Base-by-base conservation (phyloP, 2,797 vertebrate genomes). In the Melanogrammus aeglefinus region DNA sequence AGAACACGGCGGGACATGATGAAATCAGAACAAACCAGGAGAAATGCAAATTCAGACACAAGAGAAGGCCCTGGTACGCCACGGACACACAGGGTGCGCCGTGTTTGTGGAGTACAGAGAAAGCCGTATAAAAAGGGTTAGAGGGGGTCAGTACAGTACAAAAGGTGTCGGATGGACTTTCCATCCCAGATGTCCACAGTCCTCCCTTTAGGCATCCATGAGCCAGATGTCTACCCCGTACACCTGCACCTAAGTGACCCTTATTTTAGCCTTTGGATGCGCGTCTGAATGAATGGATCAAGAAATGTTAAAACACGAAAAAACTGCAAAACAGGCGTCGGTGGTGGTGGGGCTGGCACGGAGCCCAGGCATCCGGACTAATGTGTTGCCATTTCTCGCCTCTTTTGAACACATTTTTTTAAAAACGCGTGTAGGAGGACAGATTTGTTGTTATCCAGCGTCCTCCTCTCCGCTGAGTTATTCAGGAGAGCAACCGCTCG, bases 381-480 rank as follows among this genome's bases (percentile, higher is more conserved):
- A 57, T 21, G 51, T 6, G 44, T 57, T 18, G 51, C 51, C 16
- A 3, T 57, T 57, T 57, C 18, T 18, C 51, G 51, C 18, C 51
- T 57, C 51, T 57, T 57, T 57, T 57, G 21, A 57, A 57, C 51
- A 57, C 44, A 47, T 16, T 47, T 47, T 47, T 39, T 39, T n/a
- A n/a, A 39, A 47, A 66, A 66, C 7, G 8, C 2, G n/a, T 27
- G 66, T 27, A 31, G n/a, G 66, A 70, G 66, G 66, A 70, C 66
- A 31, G 66, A 13, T 12, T 29, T 18, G 41, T 80, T 38, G 33
- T 73, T 36, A 72, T n/a, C 72, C 77, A 73, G 78, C 74, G n/a
- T 2, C 75, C 24, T 75, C 78, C 38, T 76, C 29, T 63, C 78
- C 21, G 35, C 78, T 69, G 83, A 82, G 66, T 74, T 10, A 73